Evolutionary conservation across 2,888 invertebrate genomes (phyloP).

Genomic region (Cosmia pyralina): DNA sequence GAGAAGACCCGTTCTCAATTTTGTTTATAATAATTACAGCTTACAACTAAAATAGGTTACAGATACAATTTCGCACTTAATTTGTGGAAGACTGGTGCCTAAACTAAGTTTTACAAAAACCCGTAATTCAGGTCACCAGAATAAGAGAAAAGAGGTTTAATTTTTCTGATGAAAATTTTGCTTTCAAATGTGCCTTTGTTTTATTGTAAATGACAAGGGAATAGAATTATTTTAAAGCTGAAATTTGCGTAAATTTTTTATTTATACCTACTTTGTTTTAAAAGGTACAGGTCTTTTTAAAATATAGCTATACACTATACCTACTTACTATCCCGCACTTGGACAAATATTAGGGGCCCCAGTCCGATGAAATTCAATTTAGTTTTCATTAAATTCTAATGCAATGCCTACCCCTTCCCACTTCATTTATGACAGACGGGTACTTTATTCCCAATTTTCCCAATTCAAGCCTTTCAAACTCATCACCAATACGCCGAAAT

Average conservation of each 20-base stretch:
- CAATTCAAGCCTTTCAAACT: conserved; percentile 30
- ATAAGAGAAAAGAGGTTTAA: too few species aligned
- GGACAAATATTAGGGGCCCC: too few species aligned
- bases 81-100: too few species aligned
- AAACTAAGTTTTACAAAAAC: too few species aligned
- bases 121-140: too few species aligned
- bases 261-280: too few species aligned
- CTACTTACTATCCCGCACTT: background rate
- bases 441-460: conserved; percentile 28
- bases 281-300: background rate
- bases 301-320: background rate
- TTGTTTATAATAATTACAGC: too few species aligned
- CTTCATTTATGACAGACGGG: conserved; percentile 31
- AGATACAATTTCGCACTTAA: too few species aligned
- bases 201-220: background rate
- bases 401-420: conserved; percentile 4
- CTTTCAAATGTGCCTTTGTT: background rate
- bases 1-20: too few species aligned
- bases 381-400: conserved; percentile 28
- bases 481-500: conserved; percentile 30
- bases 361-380: conserved; percentile 10
- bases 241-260: background rate
- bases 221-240: background rate
- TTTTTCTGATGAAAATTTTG: background rate
- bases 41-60: too few species aligned